A percentile compares a stretch with the other conserved stretches of the same genome.
Conservation (phyloP, 2,797 vertebrate genomes). For the Philypnodon macrostomus region DNA sequence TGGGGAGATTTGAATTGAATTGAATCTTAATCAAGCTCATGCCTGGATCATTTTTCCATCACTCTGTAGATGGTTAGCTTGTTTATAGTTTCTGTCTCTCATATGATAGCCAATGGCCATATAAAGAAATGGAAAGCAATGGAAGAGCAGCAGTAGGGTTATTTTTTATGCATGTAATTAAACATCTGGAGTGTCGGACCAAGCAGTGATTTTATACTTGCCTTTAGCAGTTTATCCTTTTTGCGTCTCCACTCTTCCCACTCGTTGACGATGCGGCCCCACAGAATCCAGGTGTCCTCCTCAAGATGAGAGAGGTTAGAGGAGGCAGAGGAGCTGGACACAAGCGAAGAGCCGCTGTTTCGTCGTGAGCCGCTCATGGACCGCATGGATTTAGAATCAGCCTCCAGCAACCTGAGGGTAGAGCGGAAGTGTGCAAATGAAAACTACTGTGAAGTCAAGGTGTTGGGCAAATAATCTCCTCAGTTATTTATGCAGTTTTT, state of each 20-base stretch:
- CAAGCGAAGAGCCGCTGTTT: constrained; percentile 95
- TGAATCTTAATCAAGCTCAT: too few species aligned
- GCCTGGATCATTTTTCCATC: too few species aligned
- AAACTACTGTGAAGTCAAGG: neutral
- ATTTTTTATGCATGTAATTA: too few species aligned
- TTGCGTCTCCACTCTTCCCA: constrained; percentile 95
- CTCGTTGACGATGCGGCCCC: constrained; percentile 98
- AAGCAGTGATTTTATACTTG: constrained; percentile 38
- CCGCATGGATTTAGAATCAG: constrained; percentile 92
- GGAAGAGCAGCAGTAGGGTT: too few species aligned
- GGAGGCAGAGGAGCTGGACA: constrained; percentile 97
- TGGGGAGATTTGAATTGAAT: too few species aligned
- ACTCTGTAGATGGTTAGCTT: too few species aligned
- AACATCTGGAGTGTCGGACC: too few species aligned
- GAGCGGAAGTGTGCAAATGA: neutral
- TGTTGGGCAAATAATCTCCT: too few species aligned
- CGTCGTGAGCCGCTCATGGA: constrained; percentile 96
- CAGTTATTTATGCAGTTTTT: too few species aligned
- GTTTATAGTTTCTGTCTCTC: too few species aligned
- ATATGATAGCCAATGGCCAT: too few species aligned
- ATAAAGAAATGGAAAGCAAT: too few species aligned
- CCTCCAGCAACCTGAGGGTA: constrained; percentile 87
- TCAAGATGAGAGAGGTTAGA: constrained; percentile 97
- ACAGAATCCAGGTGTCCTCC: constrained; percentile 97
- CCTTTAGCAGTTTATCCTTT: constrained; percentile 98